phyloP scores from a whole-genome alignment of 2,113 vertebrate species.

The Gasterosteus aculeatus region DNA sequence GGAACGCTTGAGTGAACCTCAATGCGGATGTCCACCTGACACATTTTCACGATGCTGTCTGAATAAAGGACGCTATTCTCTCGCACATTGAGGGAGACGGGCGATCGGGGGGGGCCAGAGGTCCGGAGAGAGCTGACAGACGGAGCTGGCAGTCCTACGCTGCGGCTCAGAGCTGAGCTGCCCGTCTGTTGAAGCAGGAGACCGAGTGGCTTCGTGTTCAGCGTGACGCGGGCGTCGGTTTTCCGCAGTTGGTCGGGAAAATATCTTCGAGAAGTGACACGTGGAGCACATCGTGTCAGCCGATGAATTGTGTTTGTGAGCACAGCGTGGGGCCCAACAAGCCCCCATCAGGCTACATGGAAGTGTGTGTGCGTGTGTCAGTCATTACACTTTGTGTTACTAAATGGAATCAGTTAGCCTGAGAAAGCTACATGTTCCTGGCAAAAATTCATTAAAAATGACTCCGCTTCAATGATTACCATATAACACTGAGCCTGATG shows the following conservation, averaged over 20 bases:
- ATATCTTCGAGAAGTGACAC: conserved; percentile 1
- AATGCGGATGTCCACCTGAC: conserved; percentile 66
- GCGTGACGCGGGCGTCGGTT: conserved; percentile 18
- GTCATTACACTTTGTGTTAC: background rate
- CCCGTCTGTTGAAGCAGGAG: conserved; percentile 52
- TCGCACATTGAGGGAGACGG: conserved; percentile 41
- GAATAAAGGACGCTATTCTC: conserved; percentile 60
- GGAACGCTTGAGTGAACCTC: conserved; percentile 74
- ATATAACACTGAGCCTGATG: background rate
- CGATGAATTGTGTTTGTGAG: conserved; percentile 19
- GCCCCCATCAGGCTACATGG: background rate
- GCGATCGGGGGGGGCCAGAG: conserved; percentile 42
- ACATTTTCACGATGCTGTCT: conserved; percentile 64
- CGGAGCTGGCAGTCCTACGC: conserved; percentile 55
- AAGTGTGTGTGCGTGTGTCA: background rate
- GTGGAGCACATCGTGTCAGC: conserved; percentile 4
- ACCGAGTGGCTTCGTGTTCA: conserved; percentile 31
- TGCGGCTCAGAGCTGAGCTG: conserved; percentile 44
- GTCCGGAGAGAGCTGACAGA: conserved; percentile 60
- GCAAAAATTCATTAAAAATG: background rate
- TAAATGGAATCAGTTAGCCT: background rate
- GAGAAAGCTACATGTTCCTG: background rate
- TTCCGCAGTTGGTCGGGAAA: conserved; percentile 40
- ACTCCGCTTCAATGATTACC: background rate
- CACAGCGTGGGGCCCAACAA: conserved; percentile 6